phyloP scores from a whole-genome alignment of 2,113 vertebrate species.

The Alexandromys fortis region DNA sequence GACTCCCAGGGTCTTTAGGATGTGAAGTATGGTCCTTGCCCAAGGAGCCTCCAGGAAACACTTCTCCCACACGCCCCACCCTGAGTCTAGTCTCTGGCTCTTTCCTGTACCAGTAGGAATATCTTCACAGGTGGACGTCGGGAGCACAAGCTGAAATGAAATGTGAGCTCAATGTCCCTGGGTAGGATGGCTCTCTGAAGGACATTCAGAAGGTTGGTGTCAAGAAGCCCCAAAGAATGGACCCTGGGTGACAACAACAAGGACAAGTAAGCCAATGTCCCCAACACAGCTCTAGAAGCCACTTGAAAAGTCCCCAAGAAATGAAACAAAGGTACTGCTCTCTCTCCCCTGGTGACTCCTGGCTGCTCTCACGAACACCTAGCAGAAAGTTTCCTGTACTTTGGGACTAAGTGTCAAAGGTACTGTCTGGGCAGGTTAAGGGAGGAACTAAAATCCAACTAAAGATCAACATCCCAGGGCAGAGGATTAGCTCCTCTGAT shows the following conservation, averaged over 20 bases:
- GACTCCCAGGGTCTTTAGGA: neutral
- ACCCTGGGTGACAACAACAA: neutral
- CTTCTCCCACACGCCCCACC: neutral
- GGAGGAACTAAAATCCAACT: neutral
- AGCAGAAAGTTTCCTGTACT: neutral
- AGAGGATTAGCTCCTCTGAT: neutral
- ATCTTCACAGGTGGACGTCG: neutral
- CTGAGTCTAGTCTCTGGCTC: neutral
- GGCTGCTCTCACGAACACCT: neutral
- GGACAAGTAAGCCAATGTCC: neutral
- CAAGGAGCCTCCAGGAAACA: neutral
- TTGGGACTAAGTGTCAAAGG: neutral
- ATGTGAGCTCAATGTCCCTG: neutral
- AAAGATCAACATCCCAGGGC: neutral
- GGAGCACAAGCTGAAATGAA: neutral
- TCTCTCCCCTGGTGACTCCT: neutral
- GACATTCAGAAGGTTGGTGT: neutral
- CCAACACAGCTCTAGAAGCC: neutral
- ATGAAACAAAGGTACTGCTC: neutral
- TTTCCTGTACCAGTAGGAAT: neutral
- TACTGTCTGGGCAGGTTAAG: neutral
- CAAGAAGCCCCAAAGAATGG: neutral
- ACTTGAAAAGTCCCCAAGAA: neutral
- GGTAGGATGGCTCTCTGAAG: neutral
- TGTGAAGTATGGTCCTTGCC: neutral